Conservation (phyloP, 2,888 invertebrate genomes). For the Agelastica alni region DNA sequence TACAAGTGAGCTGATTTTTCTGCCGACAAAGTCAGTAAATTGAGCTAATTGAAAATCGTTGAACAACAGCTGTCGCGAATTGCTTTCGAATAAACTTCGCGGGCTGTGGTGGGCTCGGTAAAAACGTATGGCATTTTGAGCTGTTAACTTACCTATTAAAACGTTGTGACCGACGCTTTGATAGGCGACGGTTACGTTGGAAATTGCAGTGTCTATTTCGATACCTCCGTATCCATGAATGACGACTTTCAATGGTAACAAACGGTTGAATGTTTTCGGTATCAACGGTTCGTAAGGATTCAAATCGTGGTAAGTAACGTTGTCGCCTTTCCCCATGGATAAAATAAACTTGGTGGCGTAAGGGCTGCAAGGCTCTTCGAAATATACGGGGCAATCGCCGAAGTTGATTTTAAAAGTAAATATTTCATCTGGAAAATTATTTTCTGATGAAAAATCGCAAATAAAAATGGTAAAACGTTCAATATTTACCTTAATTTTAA, state of each 20-base stretch:
- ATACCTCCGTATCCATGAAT: constrained; percentile 57
- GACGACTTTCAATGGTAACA: constrained; percentile 48
- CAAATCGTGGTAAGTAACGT: constrained; percentile 35
- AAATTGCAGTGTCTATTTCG: constrained; percentile 50
- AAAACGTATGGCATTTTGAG: no score
- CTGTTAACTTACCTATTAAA: constrained; percentile 47
- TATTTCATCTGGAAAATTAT: constrained; percentile 19
- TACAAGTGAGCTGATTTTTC: no score
- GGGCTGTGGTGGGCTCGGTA: no score
- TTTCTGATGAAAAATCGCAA: no score
- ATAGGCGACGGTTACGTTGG: constrained; percentile 49
- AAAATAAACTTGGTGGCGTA: constrained; percentile 51
- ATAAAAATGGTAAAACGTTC: no score
- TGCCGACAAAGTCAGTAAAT: no score
- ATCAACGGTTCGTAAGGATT: constrained; percentile 48
- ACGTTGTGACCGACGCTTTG: constrained; percentile 48
- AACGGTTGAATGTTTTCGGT: constrained; percentile 41
- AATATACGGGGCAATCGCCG: constrained; percentile 48
- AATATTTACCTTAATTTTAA: no score
- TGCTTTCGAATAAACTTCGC: no score
- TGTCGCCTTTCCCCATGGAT: constrained; percentile 38
- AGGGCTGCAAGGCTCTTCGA: constrained; percentile 52
- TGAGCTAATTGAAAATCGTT: no score
- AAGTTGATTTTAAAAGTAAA: constrained; percentile 22
- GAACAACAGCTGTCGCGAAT: no score